These are phyloP conservation scores for Drosophila ironensis DNA, from an alignment of 1,140 invertebrate species.

Conservation along the genomic window DNA sequence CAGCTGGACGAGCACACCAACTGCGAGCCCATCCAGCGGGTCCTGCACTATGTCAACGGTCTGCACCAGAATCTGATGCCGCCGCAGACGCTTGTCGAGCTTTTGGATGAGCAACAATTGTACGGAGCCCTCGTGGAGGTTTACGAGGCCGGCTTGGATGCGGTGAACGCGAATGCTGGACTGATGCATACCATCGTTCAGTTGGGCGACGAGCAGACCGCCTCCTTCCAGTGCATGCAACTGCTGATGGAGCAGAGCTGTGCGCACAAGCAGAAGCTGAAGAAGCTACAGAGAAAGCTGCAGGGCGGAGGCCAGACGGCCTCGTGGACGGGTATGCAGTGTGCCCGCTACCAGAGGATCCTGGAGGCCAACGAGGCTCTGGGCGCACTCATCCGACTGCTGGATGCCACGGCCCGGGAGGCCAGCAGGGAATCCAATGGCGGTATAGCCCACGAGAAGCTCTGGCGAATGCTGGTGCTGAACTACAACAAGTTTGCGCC, in stretches of 20 bases:
- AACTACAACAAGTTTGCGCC: slow-evolving; percentile 63
- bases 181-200: slow-evolving; percentile 85
- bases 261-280: slow-evolving; percentile 91
- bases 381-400: slow-evolving; percentile 84
- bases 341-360: slow-evolving; percentile 85
- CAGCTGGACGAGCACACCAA: slow-evolving; percentile 96
- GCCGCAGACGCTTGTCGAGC: slow-evolving; percentile 81
- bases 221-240: slow-evolving; percentile 88
- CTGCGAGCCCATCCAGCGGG: slow-evolving; percentile 92
- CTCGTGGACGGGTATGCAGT: slow-evolving; percentile 84
- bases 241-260: slow-evolving; percentile 89
- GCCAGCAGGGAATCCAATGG: slow-evolving; percentile 76
- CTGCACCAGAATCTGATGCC: slow-evolving; percentile 90
- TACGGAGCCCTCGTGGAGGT: slow-evolving; percentile 81
- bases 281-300: slow-evolving; percentile 87
- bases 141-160: slow-evolving; percentile 85
- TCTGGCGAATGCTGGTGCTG: slow-evolving; percentile 67
- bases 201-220: slow-evolving; percentile 84
- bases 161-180: slow-evolving; percentile 86
- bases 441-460: slow-evolving; percentile 68
- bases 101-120: slow-evolving; percentile 83
- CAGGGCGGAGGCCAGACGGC: slow-evolving; percentile 82
- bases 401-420: slow-evolving; percentile 85
- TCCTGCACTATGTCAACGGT: slow-evolving; percentile 91
- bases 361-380: slow-evolving; percentile 84